Base-by-base conservation (phyloP, 2,797 vertebrate genomes). In the Pseudochaenichthys georgianus region DNA sequence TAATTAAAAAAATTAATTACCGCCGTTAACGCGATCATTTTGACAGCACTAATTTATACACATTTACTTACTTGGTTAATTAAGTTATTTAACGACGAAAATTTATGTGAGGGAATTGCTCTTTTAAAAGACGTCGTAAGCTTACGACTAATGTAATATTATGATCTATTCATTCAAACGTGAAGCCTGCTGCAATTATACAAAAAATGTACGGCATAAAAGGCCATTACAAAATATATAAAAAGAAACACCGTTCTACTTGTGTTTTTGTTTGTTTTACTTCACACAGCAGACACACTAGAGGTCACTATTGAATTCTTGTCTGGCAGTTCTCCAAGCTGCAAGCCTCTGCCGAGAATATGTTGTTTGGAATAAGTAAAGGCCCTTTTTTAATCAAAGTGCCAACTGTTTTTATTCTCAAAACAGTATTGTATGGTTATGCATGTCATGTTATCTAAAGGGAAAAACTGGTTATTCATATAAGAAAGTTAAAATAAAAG, bases 261-360 rank as follows among this genome's bases (percentile, higher is more conserved):
- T 34, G 6, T 19, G 0, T 9, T 5, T 38, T 9, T 9, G 9
- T 47, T 28, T 28, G 28, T 71, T 72, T 75, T n/a, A 43, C 9
- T 13, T 15, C 41, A 16, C 3, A 6, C 5, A 55, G 45, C 62
- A 72, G 69, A 70, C 70, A 75, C 80, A 2, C 68, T 74, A 83
- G 75, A 81, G 55, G 82, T 85, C 85, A 71, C 63, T 61, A 10
- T 34, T 78, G 50, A 52, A 62, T 59, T 55, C 10, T 3, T 47
- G 51, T 46, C 62, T 41, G 57, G 48, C n/a, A 45, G 17, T 12
- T 42, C 47, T 77, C 60, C 38, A 42, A n/a, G 11, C 13, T 62
- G 23, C 11, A 52, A 9, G 41, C 13, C 4, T 17, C 64, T 15
- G 2, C 5, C 13, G 15, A 13, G 17, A 38, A 38, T 9, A 38